Evolutionary conservation across 2,113 vertebrate genomes (phyloP).

Genomic region (Sterna hirundo): DNA sequence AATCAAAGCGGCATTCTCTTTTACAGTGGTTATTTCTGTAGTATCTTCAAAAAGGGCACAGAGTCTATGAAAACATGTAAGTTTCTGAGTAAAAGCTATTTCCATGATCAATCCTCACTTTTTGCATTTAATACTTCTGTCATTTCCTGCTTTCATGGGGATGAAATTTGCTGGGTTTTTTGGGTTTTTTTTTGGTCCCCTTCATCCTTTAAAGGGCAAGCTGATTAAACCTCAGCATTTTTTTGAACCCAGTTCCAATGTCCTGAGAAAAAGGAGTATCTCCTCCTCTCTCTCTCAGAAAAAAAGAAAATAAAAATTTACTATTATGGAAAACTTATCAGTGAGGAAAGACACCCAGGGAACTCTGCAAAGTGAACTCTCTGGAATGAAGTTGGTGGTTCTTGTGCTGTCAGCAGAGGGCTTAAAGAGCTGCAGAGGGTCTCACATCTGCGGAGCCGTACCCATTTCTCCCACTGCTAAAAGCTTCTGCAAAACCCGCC

Average conservation of each 20-base stretch:
- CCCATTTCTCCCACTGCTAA: not conserved
- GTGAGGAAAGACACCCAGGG: not conserved
- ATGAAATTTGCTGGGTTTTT: not conserved
- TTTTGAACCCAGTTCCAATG: not conserved
- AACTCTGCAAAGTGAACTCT: not conserved
- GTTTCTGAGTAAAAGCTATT: constrained; percentile 58
- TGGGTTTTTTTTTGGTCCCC: not conserved
- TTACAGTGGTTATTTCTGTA: constrained; percentile 77
- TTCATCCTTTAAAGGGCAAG: not conserved
- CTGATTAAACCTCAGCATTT: not conserved
- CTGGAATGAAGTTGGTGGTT: not conserved
- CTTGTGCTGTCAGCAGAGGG: constrained; percentile 38
- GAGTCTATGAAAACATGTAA: constrained; percentile 65
- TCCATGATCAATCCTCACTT: constrained; percentile 14
- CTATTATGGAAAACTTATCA: not conserved
- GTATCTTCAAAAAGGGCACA: constrained; percentile 72
- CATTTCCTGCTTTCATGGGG: not conserved
- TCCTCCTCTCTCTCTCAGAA: not conserved
- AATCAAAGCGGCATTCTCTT: constrained; percentile 77
- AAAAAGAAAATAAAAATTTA: not conserved
- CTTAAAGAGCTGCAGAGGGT: constrained; percentile 32
- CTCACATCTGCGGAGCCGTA: not conserved
- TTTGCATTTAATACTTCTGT: constrained; percentile 19
- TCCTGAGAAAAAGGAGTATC: not conserved
- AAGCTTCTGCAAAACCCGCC: not conserved